A percentile compares a stretch with the other conserved stretches of the same genome.
Evolutionary conservation across 2,113 vertebrate genomes (phyloP).

Genomic region (Dipodomys stephensi): DNA sequence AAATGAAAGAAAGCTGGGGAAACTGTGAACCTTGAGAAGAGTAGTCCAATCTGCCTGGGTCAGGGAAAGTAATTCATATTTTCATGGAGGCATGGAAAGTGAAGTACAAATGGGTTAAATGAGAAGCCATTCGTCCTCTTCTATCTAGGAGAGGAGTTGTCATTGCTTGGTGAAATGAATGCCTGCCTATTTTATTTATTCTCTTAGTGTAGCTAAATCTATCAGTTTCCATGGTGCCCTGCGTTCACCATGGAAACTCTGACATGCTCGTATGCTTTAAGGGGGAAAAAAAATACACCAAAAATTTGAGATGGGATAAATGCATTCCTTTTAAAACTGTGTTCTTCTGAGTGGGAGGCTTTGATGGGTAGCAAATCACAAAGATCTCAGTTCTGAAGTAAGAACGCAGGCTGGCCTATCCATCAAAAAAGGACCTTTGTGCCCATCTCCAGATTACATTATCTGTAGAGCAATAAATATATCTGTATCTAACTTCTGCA

Average conservation of each 20-base stretch:
- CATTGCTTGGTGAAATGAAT: slow-evolving; percentile 72
- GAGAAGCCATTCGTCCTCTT: slow-evolving; percentile 56
- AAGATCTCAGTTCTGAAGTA: slow-evolving; percentile 56
- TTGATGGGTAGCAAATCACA: slow-evolving; percentile 60
- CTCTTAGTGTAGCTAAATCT: slow-evolving; percentile 83
- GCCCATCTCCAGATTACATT: neutral
- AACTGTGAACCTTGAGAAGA: neutral
- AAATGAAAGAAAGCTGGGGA: neutral
- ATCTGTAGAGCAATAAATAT: neutral
- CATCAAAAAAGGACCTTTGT: neutral
- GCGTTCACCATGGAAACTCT: slow-evolving; percentile 84
- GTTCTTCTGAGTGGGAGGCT: slow-evolving; percentile 66
- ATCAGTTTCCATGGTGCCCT: slow-evolving; percentile 83
- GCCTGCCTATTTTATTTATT: slow-evolving; percentile 84
- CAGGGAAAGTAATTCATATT: slow-evolving; percentile 5
- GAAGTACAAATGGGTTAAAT: slow-evolving; percentile 35
- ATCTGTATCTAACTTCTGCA: neutral
- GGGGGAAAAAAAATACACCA: slow-evolving; percentile 55
- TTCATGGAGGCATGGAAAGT: neutral
- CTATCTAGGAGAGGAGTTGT: slow-evolving; percentile 60
- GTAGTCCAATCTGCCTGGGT: neutral
- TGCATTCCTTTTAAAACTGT: slow-evolving; percentile 71
- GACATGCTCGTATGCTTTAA: slow-evolving; percentile 81
- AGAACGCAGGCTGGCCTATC: slow-evolving; percentile 16
- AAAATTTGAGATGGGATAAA: slow-evolving; percentile 76